Evolutionary conservation across 2,113 vertebrate species (phyloP).

Genomic region (Lophius piscatorius): DNA sequence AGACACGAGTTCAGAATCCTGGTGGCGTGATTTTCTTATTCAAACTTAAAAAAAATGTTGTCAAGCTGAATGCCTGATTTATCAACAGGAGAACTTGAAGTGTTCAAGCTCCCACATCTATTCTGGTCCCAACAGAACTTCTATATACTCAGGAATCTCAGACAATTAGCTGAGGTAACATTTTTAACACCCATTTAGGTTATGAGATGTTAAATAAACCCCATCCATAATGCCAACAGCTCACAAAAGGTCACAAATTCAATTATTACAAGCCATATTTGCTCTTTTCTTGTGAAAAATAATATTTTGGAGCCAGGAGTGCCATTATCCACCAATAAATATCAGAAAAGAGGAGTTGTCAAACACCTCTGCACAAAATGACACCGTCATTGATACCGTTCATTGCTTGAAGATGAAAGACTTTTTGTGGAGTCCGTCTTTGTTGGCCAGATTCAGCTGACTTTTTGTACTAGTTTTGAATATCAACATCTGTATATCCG

Average conservation of each 20-base stretch:
- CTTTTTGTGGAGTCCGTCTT: conserved; percentile 10
- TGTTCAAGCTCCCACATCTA: too few relatives aligned
- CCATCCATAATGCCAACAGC: too few relatives aligned
- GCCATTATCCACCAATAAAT: not conserved
- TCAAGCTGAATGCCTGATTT: too few relatives aligned
- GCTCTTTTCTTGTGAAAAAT: not conserved
- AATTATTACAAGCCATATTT: not conserved
- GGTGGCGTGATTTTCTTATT: too few relatives aligned
- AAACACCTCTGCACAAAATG: not conserved
- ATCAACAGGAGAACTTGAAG: too few relatives aligned
- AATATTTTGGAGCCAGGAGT: not conserved
- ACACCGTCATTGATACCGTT: too few relatives aligned
- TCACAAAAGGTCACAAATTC: not conserved
- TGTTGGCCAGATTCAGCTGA: not conserved
- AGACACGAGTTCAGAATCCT: too few relatives aligned
- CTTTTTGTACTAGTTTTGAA: conserved; percentile 10
- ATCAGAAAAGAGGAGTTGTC: not conserved
- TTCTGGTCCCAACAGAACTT: too few relatives aligned
- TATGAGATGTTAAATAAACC: too few relatives aligned
- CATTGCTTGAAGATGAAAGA: conserved; percentile 21
- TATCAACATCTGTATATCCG: not conserved
- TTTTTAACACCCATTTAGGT: not conserved
- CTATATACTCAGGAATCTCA: too few relatives aligned
- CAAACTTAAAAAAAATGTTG: too few relatives aligned
- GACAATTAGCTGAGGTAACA: not conserved